Evolutionary conservation across 2,797 vertebrate species (phyloP).

Genomic region (Mionectes olivaceus): DNA sequence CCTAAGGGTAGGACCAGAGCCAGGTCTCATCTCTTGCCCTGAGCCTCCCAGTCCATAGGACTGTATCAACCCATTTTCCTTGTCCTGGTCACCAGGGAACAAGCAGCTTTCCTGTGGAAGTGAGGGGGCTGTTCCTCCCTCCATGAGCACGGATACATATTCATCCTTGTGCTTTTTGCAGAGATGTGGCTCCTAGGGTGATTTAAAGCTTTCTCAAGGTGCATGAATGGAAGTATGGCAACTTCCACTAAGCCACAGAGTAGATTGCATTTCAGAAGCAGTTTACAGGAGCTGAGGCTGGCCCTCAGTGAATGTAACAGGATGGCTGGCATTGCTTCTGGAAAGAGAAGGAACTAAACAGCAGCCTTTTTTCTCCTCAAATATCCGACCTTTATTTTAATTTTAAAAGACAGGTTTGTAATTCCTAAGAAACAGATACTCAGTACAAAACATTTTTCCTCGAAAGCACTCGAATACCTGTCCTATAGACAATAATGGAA

Average conservation of each 20-base stretch:
- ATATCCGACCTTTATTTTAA: neutral
- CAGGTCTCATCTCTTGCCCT: neutral
- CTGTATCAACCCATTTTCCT: neutral
- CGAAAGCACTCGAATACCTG: neutral
- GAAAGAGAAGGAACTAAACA: neutral
- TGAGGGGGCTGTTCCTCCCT: neutral
- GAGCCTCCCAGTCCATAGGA: neutral
- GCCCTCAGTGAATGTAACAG: neutral
- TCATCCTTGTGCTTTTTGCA: neutral
- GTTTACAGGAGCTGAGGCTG: neutral
- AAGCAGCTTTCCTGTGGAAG: neutral
- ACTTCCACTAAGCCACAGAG: neutral
- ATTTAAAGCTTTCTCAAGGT: neutral
- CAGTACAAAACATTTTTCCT: neutral
- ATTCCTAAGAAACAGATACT: fast-evolving
- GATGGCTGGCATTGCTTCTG: neutral
- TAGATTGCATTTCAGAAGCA: fast-evolving
- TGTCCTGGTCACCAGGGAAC: neutral
- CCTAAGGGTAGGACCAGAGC: neutral
- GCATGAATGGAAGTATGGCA: neutral
- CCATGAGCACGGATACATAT: fast-evolving
- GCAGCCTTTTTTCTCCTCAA: neutral
- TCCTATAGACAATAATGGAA: neutral
- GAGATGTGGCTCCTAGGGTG: fast-evolving
- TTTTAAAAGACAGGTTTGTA: neutral